Evolutionary conservation across 2,797 vertebrate genomes (phyloP).

Genomic region (Spinibarbus caldwelli): DNA sequence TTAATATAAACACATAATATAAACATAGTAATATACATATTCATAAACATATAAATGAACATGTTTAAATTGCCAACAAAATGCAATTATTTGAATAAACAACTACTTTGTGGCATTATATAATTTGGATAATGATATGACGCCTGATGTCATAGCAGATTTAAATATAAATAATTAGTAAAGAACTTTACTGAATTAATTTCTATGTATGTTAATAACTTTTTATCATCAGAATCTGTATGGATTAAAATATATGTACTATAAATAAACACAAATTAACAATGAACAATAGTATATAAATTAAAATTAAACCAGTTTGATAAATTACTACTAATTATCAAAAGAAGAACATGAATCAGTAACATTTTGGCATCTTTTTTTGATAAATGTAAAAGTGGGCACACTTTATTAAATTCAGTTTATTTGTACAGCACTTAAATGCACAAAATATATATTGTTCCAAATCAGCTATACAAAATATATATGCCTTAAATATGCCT

Average conservation of each 20-base stretch:
- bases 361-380: background rate
- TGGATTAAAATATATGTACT: background rate
- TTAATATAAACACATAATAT: background rate
- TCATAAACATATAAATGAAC: background rate
- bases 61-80: too few species aligned
- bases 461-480: background rate
- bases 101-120: too few species aligned
- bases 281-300: background rate
- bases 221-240: background rate
- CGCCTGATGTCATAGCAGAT: background rate
- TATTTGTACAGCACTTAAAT: background rate
- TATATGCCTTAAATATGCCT: background rate
- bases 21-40: background rate
- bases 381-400: background rate
- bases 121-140: background rate
- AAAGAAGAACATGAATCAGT: background rate
- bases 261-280: background rate
- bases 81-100: too few species aligned
- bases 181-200: background rate
- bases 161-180: background rate
- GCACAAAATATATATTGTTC: background rate
- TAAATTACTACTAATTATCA: background rate
- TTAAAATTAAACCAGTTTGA: background rate
- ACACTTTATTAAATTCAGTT: background rate
- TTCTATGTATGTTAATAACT: background rate